phyloP scores from a whole-genome alignment of 2,888 invertebrate species.

The Stegana nigrithorax region DNA sequence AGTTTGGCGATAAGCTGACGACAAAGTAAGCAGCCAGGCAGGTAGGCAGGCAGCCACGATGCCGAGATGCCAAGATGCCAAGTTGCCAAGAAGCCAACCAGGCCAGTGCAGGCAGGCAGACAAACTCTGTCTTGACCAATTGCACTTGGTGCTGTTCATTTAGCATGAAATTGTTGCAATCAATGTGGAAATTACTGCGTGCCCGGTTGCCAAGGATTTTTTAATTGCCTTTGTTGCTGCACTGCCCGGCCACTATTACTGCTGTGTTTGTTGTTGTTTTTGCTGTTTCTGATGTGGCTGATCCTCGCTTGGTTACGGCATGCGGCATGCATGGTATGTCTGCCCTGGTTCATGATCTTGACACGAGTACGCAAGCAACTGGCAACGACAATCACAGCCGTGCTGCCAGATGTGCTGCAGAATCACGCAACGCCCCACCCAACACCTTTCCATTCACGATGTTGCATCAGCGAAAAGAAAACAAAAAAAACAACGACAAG shows the following conservation, averaged over 20 bases:
- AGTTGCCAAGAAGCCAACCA: no score
- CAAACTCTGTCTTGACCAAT: no score
- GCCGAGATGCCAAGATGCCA: no score
- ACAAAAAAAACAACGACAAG: no score
- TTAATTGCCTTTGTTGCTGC: slow-evolving; percentile 28
- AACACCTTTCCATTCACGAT: no score
- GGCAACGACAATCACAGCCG: slow-evolving; percentile 15
- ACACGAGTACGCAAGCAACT: slow-evolving; percentile 11
- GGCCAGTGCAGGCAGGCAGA: no score
- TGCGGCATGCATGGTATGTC: slow-evolving; percentile 21
- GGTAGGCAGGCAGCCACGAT: no score
- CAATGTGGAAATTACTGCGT: slow-evolving; percentile 43
- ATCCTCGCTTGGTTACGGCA: not conserved
- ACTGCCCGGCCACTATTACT: not conserved
- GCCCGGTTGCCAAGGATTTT: slow-evolving; percentile 26
- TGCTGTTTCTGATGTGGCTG: no score
- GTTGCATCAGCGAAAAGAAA: no score
- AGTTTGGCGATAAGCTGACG: no score
- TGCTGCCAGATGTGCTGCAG: slow-evolving; percentile 7
- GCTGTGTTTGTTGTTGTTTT: not conserved
- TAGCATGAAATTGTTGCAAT: slow-evolving; percentile 60
- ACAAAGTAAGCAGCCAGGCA: no score
- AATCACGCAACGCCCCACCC: no score
- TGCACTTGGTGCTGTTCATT: slow-evolving; percentile 50
- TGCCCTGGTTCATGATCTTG: slow-evolving; percentile 18